phyloP scores from a whole-genome alignment of 2,888 invertebrate species.

The Protophormia terraenovae region DNA sequence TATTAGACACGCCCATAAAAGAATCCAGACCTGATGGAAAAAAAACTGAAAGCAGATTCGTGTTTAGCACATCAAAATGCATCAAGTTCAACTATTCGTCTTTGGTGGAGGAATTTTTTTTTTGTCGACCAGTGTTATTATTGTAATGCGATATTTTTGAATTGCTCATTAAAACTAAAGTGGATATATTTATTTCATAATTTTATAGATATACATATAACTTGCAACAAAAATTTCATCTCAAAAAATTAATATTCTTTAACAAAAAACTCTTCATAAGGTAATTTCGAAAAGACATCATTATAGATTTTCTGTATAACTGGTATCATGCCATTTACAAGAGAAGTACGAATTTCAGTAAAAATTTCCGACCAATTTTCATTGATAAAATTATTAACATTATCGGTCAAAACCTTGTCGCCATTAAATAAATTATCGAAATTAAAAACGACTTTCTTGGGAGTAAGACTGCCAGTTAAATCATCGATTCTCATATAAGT shows the following conservation, averaged over 20 bases:
- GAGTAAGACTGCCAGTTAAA: conserved; percentile 43
- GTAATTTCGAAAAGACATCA: conserved; percentile 77
- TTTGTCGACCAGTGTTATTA: no score
- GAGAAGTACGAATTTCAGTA: conserved; percentile 56
- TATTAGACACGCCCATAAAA: no score
- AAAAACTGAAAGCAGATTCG: no score
- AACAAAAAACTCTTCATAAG: conserved; percentile 63
- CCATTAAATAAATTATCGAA: conserved; percentile 81
- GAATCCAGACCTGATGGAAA: no score
- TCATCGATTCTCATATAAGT: conserved; percentile 67
- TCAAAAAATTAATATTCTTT: conserved; percentile 22
- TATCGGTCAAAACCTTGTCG: conserved; percentile 80
- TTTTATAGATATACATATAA: background rate
- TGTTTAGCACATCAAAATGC: no score
- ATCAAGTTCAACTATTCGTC: no score
- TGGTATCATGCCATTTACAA: conserved; percentile 73
- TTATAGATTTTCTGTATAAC: conserved; percentile 76
- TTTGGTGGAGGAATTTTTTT: no score
- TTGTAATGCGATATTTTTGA: background rate
- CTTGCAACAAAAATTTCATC: background rate
- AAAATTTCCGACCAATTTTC: conserved; percentile 80
- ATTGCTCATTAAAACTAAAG: background rate
- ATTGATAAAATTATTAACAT: conserved; percentile 81
- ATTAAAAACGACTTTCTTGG: conserved; percentile 69
- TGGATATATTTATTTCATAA: background rate